Evolutionary conservation across 2,113 vertebrate genomes (phyloP), one percentile per base, ranked within the genome.

Genomic region (Tachysurus vachellii): DNA sequence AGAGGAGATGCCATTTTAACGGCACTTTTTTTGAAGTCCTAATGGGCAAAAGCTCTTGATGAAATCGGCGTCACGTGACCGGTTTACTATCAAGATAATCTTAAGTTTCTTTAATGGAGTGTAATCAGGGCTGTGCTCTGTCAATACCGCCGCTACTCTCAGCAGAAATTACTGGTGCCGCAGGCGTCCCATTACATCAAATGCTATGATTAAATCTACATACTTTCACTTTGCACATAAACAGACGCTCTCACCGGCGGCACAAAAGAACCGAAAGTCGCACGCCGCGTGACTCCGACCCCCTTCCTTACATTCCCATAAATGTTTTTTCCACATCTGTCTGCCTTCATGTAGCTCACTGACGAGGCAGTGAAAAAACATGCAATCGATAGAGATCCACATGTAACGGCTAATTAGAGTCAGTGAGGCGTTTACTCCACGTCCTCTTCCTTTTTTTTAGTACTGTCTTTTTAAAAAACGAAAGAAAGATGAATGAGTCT

Each of bases 101-200:
- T 88, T 86, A 89, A 87, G 86, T 64, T 89, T 59, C 83, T 89
- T 89, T 90, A 86, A 89, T 89, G 73, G 87, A 57, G 59, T 88
- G 73, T 88, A 89, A 89, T 89, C 88, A 82, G 81, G 50, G 50
- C 88, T 61, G 70, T 87, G 31, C 23, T 61, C 82, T 82, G 87
- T 81, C 85, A 81, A 80, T 82, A 82, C 77, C 21, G 86, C 76
- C 64, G 62, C 89, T 71, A 61, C 84, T 89, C 86, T 89, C 80
- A 88, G 84, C 84, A 89, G 89, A 87, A 89, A 89, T 83, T 57
- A 86, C 84, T 68, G 26, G 50, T 42, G 89, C 87, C 81, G 64
- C 81, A 23, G 80, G 89, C 89, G n/a, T 86, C 50, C 66, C 84
- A 88, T 89, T 89, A 88, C 87, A 83, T 84, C 36, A 89, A 88